Evolutionary conservation across 1,140 invertebrate species (phyloP).

Genomic region (Neomicropteryx cornuta): DNA sequence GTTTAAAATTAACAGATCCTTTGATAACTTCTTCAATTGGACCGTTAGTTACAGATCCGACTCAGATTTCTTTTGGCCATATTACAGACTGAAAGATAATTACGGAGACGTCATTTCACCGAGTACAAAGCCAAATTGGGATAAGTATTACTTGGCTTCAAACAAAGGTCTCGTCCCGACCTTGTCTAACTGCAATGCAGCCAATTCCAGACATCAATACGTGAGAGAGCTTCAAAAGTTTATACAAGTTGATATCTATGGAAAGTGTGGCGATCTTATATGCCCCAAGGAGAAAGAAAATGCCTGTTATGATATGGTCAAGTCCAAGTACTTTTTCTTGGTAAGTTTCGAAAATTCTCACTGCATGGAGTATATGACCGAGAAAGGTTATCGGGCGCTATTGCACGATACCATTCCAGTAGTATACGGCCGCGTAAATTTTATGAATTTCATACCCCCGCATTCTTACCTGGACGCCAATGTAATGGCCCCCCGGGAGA

Average conservation of each 20-base stretch:
- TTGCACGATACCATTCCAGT: conserved; percentile 39
- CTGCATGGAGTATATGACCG: conserved; percentile 45
- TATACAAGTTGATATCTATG: conserved; percentile 55
- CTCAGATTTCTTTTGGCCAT: conserved; percentile 51
- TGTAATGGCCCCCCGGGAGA: conserved; percentile 36
- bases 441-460: conserved; percentile 23
- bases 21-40: conserved; percentile 38
- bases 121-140: conserved; percentile 3
- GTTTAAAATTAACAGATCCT: conserved; percentile 17
- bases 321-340: conserved; percentile 48
- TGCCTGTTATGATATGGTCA: conserved; percentile 30
- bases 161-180: conserved; percentile 7
- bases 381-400: conserved; percentile 41
- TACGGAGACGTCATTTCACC: conserved; percentile 18
- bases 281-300: conserved; percentile 21
- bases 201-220: conserved; percentile 39
- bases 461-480: conserved; percentile 47
- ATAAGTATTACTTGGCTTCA: not conserved
- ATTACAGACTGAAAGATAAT: conserved; percentile 32
- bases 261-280: conserved; percentile 38
- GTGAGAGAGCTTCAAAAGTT: conserved; percentile 40
- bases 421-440: conserved; percentile 44
- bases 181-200: conserved; percentile 45
- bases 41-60: conserved; percentile 50
- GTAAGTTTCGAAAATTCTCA: conserved; percentile 50